phyloP scores from a whole-genome alignment of 2,113 vertebrate genomes.

The Xiphias gladius region DNA sequence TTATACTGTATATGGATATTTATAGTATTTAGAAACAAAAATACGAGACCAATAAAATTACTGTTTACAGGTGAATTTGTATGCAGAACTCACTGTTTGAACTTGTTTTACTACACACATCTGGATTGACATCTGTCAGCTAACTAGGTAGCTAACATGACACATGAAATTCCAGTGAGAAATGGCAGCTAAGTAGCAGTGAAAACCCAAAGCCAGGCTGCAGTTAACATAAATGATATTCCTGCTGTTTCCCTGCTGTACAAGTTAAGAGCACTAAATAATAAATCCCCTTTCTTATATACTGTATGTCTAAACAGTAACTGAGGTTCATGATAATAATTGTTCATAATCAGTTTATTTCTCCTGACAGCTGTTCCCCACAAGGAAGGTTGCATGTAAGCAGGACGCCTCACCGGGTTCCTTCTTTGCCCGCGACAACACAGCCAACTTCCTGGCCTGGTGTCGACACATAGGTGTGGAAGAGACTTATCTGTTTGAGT shows the following conservation, averaged over 20 bases:
- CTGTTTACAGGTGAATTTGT: neutral
- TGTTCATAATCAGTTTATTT: accelerated
- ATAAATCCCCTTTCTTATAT: neutral
- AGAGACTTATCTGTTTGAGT: conserved; percentile 97
- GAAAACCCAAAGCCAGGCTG: neutral
- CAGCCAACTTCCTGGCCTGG: conserved; percentile 98
- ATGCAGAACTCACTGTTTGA: too few relatives aligned
- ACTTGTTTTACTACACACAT: neutral
- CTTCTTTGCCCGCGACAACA: conserved; percentile 98
- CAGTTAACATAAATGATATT: neutral
- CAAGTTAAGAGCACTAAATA: too few relatives aligned
- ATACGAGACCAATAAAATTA: neutral
- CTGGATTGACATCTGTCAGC: neutral
- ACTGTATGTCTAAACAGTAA: neutral
- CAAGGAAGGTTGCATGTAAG: conserved; percentile 92
- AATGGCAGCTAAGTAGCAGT: neutral
- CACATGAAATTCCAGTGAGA: neutral
- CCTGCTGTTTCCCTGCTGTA: too few relatives aligned
- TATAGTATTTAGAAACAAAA: too few relatives aligned
- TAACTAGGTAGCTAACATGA: neutral
- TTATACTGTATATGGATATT: too few relatives aligned
- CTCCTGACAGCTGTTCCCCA: conserved; percentile 86
- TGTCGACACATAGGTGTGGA: conserved; percentile 92
- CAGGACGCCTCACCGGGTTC: conserved; percentile 93
- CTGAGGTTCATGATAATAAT: neutral